phyloP scores from a whole-genome alignment of 2,797 vertebrate genomes.

The Aldrovandia affinis region DNA sequence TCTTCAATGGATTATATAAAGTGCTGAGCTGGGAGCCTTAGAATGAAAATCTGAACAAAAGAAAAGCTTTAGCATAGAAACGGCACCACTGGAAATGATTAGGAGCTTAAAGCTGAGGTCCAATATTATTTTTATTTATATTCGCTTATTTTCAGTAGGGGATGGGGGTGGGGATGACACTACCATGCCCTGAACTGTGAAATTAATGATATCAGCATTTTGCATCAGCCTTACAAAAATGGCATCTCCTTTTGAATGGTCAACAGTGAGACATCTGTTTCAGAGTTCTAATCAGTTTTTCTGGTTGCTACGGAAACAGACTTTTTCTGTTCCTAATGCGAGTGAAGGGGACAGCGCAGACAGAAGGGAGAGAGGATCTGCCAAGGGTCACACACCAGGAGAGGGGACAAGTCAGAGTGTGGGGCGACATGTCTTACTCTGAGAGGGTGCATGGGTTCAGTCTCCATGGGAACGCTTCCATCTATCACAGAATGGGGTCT shows the following conservation, averaged over 20 bases:
- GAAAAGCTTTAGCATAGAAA: conserved; percentile 15
- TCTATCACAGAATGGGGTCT: conserved; percentile 77
- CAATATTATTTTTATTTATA: conserved; percentile 24
- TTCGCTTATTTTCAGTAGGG: neutral
- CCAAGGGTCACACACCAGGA: conserved; percentile 4
- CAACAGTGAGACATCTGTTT: conserved; percentile 11
- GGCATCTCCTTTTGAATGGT: neutral
- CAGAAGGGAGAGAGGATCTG: neutral
- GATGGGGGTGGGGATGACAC: neutral
- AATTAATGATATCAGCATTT: neutral
- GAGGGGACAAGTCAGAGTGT: neutral
- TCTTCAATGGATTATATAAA: conserved; percentile 31
- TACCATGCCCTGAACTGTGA: neutral
- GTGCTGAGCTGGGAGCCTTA: conserved; percentile 27
- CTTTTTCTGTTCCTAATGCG: neutral
- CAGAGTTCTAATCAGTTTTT: neutral
- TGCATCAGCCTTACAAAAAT: neutral
- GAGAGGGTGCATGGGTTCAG: conserved; percentile 62
- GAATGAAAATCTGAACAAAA: conserved; percentile 27
- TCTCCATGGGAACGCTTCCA: conserved; percentile 65
- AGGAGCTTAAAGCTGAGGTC: neutral
- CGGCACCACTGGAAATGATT: neutral
- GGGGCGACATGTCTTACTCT: conserved; percentile 70
- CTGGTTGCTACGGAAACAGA: conserved; percentile 5
- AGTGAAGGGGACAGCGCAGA: neutral